Evolutionary conservation across 1,140 invertebrate genomes (phyloP).

Genomic region (Matsumurasca onukii): DNA sequence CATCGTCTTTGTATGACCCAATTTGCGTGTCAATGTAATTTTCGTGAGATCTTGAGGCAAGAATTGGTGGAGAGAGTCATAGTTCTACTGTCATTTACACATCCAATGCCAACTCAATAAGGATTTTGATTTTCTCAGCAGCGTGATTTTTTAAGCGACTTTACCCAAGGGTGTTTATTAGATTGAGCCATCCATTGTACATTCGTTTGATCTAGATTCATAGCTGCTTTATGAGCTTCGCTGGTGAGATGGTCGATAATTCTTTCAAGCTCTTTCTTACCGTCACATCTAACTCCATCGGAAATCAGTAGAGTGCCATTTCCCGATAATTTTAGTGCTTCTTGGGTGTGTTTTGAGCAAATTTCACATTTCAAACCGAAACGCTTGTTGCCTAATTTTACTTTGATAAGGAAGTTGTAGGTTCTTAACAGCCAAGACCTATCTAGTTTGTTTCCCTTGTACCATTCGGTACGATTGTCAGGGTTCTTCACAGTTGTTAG

Average conservation of each 20-base stretch:
- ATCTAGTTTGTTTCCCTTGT: slow-evolving; percentile 17
- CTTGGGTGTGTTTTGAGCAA: slow-evolving; percentile 14
- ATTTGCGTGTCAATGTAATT: slow-evolving; percentile 20
- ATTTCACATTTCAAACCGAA: background rate
- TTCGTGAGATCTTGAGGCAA: slow-evolving; percentile 20
- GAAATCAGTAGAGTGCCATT: slow-evolving; percentile 15
- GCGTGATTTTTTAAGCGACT: slow-evolving; percentile 17
- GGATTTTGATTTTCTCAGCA: slow-evolving; percentile 13
- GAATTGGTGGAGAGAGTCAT: slow-evolving; percentile 17
- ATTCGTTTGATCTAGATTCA: background rate
- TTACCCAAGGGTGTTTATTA: slow-evolving; percentile 27
- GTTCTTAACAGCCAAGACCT: slow-evolving; percentile 12
- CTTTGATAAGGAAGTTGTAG: slow-evolving; percentile 13
- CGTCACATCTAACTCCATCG: slow-evolving; percentile 9
- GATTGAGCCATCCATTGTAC: slow-evolving; percentile 17
- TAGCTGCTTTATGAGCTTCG: background rate
- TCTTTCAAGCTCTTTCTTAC: slow-evolving; percentile 10
- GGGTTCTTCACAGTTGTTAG: background rate
- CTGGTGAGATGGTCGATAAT: background rate
- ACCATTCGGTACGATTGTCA: slow-evolving; percentile 10
- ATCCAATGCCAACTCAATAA: slow-evolving; percentile 25
- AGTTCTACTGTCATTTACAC: slow-evolving; percentile 17
- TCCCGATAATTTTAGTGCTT: slow-evolving; percentile 23
- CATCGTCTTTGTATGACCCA: slow-evolving; percentile 20
- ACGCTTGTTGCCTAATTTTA: slow-evolving; percentile 15